Evolutionary conservation across 1,140 invertebrate species (phyloP), one percentile per base, ranked within the genome.

Genomic region (Aplysia californica): DNA sequence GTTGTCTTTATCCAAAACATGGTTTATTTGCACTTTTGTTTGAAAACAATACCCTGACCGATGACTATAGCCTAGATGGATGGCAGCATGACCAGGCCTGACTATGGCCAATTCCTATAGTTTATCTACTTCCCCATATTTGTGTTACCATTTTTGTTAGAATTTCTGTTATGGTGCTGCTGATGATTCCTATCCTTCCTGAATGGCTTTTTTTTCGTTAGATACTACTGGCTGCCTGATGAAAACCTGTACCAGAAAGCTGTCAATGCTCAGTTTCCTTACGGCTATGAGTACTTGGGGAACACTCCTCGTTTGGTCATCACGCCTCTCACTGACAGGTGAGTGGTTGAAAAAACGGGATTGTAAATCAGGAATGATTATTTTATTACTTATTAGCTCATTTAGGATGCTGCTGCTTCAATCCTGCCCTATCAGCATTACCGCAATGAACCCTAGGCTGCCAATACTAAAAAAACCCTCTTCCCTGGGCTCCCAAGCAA

Each of bases 241-340:
- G 84, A 89, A 2, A 87, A 87, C 74, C 75, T 91, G 67, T 89
- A 84, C 72, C 86, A 88, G 29, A 82, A 87, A 23, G 90, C 89
- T 67, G 89, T 91, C 0, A 91, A 91, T 79, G 90, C 90, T 23
- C 83, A 90, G 79, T 91, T 91, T 75, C 79, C 80, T 20, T 91
- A 91, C 75, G 88, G 88, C 6, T 91, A 90, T 78, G 90, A 91
- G 78, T 91, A 91, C 78, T 84, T 91, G 18, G 90, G 90, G 20
- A 91, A 91, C 79, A 89, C 87, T 6, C 81, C 87, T 36, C 79
- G 90, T 31, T 81, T 91, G 44, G 90, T 91, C 69, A 91, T 91
- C 76, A 91, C 90, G 15, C 90, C 90, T 1, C 80, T 91, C 1
- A 91, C 90, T 35, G 90, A 91, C 81, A 84, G 89, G 84, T 88